Evolutionary conservation across 2,113 vertebrate species (phyloP), one percentile per base, ranked within the genome.

Genomic region (Turdus rufiventris): DNA sequence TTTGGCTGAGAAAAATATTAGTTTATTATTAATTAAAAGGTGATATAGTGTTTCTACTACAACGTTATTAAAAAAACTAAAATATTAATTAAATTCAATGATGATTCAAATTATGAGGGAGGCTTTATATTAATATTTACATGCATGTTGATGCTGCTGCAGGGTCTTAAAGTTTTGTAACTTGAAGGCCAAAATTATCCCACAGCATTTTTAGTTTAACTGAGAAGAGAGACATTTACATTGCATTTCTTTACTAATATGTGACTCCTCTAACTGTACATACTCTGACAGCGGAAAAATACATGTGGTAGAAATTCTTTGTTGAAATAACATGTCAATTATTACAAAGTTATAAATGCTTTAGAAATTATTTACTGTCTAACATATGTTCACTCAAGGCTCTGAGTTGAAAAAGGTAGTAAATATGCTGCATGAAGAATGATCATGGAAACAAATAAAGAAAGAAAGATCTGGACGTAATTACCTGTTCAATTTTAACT

Each of bases 401-500:
- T 95, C 57, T 67, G 73, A 83, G 34, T 15, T 43, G 45, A 89
- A 51, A 51, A 81, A 68, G 33, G 24, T 74, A 57, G 40, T 57
- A 76, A 95, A 93, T 45, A 60, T 7, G 19, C 63, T 86, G 38
- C 34, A 68, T 53, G 77, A 90, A 40, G 54, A 87, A 82, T 31
- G 25, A 56, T 65, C 53, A 65, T 77, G 40, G 80, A 93, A 93
- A 86, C 68, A 85, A 58, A 36, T 71, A 85, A 58, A 36, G 16
- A 84, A 72, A 63, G 40, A 83, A 71, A 74, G 48, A 93, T 80
- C 88, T 97, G 95, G 72, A 94, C 91, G 86, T 86, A 95, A 94
- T 97, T 91, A 89, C 40, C 61, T 91, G 40, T 89, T 94, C 50
- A 87, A 25, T 84, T 91, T 96, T 93, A 66, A 94, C 36, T 97